Evolutionary conservation across 2,888 invertebrate species (phyloP), one percentile per base, ranked within the genome.

Genomic region (Ornithoptera priamus): DNA sequence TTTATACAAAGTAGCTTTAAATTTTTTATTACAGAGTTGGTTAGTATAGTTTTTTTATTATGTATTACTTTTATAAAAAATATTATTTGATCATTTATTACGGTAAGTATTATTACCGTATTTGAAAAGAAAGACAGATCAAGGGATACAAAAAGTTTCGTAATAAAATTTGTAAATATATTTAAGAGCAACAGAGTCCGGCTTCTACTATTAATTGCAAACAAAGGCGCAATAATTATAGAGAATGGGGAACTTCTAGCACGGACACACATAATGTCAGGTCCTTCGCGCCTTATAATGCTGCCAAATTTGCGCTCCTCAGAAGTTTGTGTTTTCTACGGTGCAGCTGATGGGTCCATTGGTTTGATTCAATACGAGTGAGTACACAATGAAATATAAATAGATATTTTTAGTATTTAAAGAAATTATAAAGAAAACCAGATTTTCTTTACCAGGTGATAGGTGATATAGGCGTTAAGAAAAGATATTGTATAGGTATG

Each of bases 311-410:
- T 78, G 24, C 83, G 85, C 59, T 75, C 77, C 20, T 72, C 84
- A 15, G 95, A 95, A 30, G 93, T 96, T 71, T 93, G 94, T 74
- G 95, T 98, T 72, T 93, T 98, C 66, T 95, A 98, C 75, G 99
- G 98, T 4, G 95, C 98, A 59, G 95, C 96, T 75, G 98, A 99
- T 89, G 99, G 99, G 15, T 94, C 95, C 56, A 93, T 99, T 66
- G 97, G 98, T 75, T 94, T 98, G 17, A 95, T 97, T 71, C 72
- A 65, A 24, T 71, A 68, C 62, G 67, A 71, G 68, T 71, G 36
- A 68, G 68, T 68, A 30, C 50, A 50, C 17, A 50, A 50, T 50
- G 50, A 50, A 39, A 39, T 39, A 39, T 39, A 10, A 10, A 39
- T 39, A 10, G 7, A 39, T 39, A 39, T 39, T 10, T 39, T 39